phyloP scores from a whole-genome alignment of 2,888 invertebrate genomes.

The Drepanosiphum platanoidis region DNA sequence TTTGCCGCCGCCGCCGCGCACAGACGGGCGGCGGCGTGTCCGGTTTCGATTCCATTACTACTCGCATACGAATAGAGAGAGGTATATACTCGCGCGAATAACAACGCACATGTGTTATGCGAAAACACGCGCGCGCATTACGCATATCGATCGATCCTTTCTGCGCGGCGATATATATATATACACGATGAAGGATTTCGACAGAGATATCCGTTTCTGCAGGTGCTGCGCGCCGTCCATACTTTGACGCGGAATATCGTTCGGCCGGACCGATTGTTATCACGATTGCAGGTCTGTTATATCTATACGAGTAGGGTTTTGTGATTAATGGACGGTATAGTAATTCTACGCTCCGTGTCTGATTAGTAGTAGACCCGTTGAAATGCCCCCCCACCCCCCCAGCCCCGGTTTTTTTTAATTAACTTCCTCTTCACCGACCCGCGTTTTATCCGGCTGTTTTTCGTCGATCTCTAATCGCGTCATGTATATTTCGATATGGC shows the following conservation, averaged over 20 bases:
- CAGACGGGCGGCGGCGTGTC: neutral
- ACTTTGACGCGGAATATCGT: neutral
- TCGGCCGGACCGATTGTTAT: slow-evolving; percentile 9
- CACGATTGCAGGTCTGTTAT: too few relatives aligned
- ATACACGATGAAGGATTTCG: slow-evolving; percentile 1
- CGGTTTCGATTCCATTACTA: neutral
- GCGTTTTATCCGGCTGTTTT: neutral
- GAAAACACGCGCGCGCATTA: neutral
- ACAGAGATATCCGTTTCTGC: slow-evolving; percentile 19
- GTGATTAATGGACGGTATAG: slow-evolving; percentile 22
- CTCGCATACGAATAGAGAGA: neutral
- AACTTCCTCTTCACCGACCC: neutral
- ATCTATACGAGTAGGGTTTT: slow-evolving; percentile 25
- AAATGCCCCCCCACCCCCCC: neutral
- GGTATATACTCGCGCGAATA: neutral
- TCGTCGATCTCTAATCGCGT: neutral
- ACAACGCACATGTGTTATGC: neutral
- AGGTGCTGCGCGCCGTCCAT: neutral
- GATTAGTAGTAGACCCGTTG: neutral
- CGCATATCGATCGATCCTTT: neutral
- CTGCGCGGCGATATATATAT: too few relatives aligned
- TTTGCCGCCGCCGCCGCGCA: too few relatives aligned
- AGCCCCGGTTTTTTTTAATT: slow-evolving; percentile 36
- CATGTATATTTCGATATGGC: too few relatives aligned
- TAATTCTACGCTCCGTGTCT: neutral